phyloP scores from a whole-genome alignment of 2,888 invertebrate species.

The Cyrtodaria siliqua region DNA sequence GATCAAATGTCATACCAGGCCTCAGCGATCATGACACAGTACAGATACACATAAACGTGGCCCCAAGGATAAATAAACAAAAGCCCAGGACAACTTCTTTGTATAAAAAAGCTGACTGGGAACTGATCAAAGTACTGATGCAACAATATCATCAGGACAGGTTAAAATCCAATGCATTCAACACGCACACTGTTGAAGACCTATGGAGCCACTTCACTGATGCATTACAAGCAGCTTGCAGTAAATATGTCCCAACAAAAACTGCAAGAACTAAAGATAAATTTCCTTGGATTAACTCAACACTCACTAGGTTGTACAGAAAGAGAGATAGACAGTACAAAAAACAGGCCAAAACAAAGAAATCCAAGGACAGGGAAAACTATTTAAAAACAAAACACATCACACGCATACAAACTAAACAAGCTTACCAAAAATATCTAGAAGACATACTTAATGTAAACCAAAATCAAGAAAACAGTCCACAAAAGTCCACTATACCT shows the following conservation, averaged over 20 bases:
- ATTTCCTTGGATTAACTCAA: constrained; percentile 24
- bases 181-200: neutral
- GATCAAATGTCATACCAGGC: constrained; percentile 22
- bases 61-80: constrained; percentile 22
- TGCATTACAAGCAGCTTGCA: constrained; percentile 7
- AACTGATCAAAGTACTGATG: constrained; percentile 11
- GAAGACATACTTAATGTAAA: constrained; percentile 32
- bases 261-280: constrained; percentile 31
- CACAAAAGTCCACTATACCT: neutral
- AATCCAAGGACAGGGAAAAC: neutral
- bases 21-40: constrained; percentile 37
- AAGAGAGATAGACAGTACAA: constrained; percentile 20
- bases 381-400: constrained; percentile 13
- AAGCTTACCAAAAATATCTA: constrained; percentile 25
- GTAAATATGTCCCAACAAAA: constrained; percentile 21
- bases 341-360: neutral
- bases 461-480: neutral
- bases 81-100: constrained; percentile 13
- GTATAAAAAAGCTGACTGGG: constrained; percentile 20
- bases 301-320: constrained; percentile 21
- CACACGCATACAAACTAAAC: constrained; percentile 14
- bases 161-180: neutral
- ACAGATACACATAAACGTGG: constrained; percentile 23
- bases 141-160: constrained; percentile 10
- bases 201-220: constrained; percentile 8